Evolutionary conservation across 2,113 vertebrate genomes (phyloP).

Genomic region (Rhinoptilus africanus): DNA sequence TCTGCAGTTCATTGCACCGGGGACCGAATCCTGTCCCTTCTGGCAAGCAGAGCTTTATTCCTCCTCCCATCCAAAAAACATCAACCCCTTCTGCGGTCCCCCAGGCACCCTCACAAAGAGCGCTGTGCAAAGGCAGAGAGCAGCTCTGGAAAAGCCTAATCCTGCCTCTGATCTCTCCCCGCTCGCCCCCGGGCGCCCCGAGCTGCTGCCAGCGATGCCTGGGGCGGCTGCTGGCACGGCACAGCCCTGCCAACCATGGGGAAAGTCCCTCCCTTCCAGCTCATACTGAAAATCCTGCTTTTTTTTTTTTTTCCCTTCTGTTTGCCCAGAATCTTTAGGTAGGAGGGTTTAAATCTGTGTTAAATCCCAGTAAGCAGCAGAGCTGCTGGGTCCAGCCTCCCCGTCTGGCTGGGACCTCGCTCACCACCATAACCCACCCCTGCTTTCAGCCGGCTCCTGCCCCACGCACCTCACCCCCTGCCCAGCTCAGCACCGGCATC

Average conservation of each 20-base stretch:
- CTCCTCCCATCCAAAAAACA: not conserved
- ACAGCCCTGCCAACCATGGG: not conserved
- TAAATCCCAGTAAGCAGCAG: not conserved
- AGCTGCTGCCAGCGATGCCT: slow-evolving; percentile 7
- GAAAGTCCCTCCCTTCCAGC: not conserved
- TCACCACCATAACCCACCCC: not conserved
- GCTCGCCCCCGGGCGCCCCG: not conserved
- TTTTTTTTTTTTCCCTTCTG: not conserved
- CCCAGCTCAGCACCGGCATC: not conserved
- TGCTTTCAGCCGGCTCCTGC: not conserved
- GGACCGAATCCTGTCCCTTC: rapidly evolving
- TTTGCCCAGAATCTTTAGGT: not conserved
- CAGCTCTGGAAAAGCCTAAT: not conserved
- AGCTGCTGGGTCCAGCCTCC: not conserved
- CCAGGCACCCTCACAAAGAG: not conserved
- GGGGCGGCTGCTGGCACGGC: not conserved
- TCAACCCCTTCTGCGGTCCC: rapidly evolving
- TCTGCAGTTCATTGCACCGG: not conserved
- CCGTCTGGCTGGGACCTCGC: not conserved
- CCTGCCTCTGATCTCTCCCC: not conserved
- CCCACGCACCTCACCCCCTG: not conserved
- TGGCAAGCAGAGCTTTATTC: not conserved
- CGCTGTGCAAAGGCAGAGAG: not conserved
- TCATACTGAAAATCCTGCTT: not conserved
- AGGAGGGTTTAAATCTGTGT: not conserved